phyloP scores from a whole-genome alignment of 2,888 invertebrate species.

The Proisotoma minuta region DNA sequence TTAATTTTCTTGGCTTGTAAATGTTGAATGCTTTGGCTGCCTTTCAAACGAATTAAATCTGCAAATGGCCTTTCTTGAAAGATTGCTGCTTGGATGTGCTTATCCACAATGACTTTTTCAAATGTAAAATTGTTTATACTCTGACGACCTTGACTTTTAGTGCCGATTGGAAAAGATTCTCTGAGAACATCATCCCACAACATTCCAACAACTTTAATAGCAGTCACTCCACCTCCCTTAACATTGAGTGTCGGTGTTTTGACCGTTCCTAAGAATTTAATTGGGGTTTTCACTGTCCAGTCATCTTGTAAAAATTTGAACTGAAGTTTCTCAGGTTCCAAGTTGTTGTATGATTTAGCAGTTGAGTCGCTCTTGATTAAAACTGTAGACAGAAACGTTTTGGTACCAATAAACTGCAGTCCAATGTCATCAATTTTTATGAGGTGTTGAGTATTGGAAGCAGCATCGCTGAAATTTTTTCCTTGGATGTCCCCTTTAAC shows the following conservation, averaged over 20 bases:
- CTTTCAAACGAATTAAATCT: constrained; percentile 26
- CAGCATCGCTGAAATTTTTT: background rate
- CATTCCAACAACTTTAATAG: constrained; percentile 2
- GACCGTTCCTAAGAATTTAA: background rate
- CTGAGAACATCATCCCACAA: constrained; percentile 20
- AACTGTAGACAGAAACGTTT: background rate
- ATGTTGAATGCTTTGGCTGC: constrained; percentile 16
- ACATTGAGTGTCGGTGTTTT: background rate
- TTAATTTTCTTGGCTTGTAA: constrained; percentile 18
- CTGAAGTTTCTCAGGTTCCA: background rate
- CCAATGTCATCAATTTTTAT: constrained; percentile 1
- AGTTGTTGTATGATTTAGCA: background rate
- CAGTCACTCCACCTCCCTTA: background rate
- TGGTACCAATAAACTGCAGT: background rate
- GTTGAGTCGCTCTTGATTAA: background rate
- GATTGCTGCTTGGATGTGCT: background rate
- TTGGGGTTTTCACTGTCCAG: background rate
- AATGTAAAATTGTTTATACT: no score
- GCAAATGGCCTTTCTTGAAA: constrained; percentile 29
- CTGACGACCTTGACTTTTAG: no score
- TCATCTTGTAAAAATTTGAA: background rate
- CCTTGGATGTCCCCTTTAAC: constrained; percentile 2
- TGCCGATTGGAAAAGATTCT: constrained; percentile 25
- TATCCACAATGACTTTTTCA: constrained; percentile 10
- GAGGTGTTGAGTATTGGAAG: background rate